Evolutionary conservation across 2,113 vertebrate species (phyloP).

Genomic region (Edolisoma coerulescens): DNA sequence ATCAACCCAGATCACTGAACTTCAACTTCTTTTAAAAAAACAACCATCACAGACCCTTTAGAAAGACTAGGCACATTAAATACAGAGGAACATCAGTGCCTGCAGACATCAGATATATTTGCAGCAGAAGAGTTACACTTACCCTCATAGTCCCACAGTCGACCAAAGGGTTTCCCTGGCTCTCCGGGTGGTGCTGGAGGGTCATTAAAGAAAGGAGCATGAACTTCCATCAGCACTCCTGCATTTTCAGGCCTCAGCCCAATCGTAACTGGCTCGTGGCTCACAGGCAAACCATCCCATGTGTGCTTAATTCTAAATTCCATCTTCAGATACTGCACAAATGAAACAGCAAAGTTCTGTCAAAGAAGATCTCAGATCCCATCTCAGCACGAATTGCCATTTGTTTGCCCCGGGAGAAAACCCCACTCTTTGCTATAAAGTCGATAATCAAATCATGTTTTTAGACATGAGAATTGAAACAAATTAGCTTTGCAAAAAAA

Average conservation of each 20-base stretch:
- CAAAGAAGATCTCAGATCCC: not conserved
- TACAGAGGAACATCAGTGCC: not conserved
- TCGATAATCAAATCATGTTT: not conserved
- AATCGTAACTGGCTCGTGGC: slow-evolving; percentile 76
- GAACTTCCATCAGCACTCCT: slow-evolving; percentile 80
- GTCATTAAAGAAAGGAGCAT: slow-evolving; percentile 86
- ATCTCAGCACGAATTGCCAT: not conserved
- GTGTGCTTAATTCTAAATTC: slow-evolving; percentile 80
- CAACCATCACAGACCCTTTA: not conserved
- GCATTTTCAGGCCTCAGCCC: slow-evolving; percentile 67
- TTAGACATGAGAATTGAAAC: not conserved
- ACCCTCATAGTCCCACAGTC: slow-evolving; percentile 92
- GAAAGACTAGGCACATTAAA: not conserved
- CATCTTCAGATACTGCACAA: slow-evolving; percentile 63
- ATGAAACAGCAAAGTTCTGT: not conserved
- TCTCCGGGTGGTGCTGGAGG: slow-evolving; percentile 79
- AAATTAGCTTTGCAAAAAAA: not conserved
- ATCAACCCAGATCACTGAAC: not conserved
- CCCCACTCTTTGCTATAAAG: fast-evolving
- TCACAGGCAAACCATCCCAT: slow-evolving; percentile 81
- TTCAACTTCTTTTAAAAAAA: not conserved
- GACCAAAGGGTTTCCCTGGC: slow-evolving; percentile 77
- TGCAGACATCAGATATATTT: not conserved
- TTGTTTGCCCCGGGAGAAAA: not conserved
- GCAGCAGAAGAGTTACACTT: slow-evolving; percentile 9